These are phyloP conservation scores for Episyrphus balteatus DNA, from an alignment of 1,140 invertebrate species.

Conservation along the genomic window DNA sequence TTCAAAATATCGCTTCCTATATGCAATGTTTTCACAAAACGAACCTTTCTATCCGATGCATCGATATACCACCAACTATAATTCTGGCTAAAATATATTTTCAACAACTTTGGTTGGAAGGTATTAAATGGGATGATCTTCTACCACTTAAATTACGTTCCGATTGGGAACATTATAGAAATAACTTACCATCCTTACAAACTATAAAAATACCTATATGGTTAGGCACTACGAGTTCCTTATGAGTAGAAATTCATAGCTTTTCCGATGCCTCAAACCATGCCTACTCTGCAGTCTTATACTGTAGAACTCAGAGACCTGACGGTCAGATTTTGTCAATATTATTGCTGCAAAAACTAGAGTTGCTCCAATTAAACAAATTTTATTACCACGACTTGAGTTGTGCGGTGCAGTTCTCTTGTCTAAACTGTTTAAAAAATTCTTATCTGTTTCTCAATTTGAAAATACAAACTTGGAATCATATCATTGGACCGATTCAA, in stretches of 20 bases:
- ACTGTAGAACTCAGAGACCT: conserved; percentile 9
- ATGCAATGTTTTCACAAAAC: conserved; percentile 31
- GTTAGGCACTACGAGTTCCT: neutral
- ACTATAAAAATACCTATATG: neutral
- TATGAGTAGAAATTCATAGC: conserved; percentile 14
- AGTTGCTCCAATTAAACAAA: conserved; percentile 25
- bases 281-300: conserved; percentile 24
- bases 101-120: conserved; percentile 26
- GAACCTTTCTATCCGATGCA: conserved; percentile 22
- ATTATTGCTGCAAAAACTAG: conserved; percentile 27
- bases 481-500: conserved; percentile 23
- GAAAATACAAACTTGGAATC: neutral
- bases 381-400: conserved; percentile 23
- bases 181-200: neutral
- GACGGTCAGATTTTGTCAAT: conserved; percentile 4
- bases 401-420: conserved; percentile 24
- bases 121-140: conserved; percentile 28
- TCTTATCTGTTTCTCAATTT: conserved; percentile 7
- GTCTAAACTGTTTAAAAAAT: conserved; percentile 11
- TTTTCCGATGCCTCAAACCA: conserved; percentile 24
- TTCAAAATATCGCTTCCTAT: too few relatives aligned
- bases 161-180: neutral
- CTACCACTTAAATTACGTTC: conserved; percentile 1
- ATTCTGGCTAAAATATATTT: conserved; percentile 31
- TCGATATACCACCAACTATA: conserved; percentile 24